Conservation (phyloP, 2,888 invertebrate genomes). For the Omphaloscelis lunosa region DNA sequence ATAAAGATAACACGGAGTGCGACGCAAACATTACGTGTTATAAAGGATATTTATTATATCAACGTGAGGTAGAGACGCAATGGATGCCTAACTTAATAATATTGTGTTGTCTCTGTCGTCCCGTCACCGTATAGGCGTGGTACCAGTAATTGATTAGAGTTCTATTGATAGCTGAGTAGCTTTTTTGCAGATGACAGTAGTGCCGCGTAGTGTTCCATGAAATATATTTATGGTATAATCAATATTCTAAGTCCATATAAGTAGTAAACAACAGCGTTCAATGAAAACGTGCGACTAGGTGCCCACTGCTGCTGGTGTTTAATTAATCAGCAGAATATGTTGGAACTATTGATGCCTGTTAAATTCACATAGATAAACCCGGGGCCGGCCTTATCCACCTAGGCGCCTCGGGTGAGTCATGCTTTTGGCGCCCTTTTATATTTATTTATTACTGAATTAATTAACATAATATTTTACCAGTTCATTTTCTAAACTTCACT, state of each 20-base stretch:
- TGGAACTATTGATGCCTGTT: background rate
- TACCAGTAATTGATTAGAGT: background rate
- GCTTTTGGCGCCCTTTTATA: no score
- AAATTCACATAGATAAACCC: no score
- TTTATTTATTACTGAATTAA: no score
- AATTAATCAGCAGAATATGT: background rate
- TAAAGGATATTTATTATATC: constrained; percentile 63
- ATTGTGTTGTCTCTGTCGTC: no score
- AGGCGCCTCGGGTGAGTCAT: no score
- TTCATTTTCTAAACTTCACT: no score
- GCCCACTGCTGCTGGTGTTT: no score
- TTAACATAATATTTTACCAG: no score
- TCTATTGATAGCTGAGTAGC: background rate
- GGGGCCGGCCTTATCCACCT: no score
- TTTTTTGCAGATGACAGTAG: background rate
- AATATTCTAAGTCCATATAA: background rate
- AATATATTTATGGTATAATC: background rate
- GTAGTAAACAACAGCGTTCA: background rate
- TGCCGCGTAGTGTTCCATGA: background rate
- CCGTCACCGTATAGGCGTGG: background rate
- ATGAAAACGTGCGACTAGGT: background rate
- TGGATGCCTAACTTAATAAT: constrained; percentile 43
- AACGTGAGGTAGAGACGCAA: constrained; percentile 54
- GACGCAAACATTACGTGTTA: constrained; percentile 71
- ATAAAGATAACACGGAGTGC: constrained; percentile 74